Evolutionary conservation across 92 coral and sea anemone genomes (phyloP).

Genomic region (Porites rus): DNA sequence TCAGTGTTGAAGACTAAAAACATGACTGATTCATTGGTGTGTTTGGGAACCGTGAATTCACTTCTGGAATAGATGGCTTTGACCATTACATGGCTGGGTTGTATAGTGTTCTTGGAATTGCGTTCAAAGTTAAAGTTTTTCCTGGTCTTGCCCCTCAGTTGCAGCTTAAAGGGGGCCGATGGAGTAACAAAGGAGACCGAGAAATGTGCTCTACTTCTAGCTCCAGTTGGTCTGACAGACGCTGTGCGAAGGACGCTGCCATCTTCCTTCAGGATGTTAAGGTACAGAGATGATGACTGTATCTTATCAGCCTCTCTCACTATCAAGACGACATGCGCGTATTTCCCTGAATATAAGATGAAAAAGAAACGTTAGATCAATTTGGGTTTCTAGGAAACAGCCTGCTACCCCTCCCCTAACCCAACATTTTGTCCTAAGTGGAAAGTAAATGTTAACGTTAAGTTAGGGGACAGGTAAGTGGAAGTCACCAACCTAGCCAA

Average conservation of each 20-base stretch:
- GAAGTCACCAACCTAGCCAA: too few relatives aligned
- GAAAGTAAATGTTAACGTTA: too few relatives aligned
- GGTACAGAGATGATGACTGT: constrained; percentile 32
- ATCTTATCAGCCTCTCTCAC: constrained; percentile 64
- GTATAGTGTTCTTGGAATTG: constrained; percentile 46
- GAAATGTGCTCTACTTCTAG: constrained; percentile 54
- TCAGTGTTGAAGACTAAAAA: constrained; percentile 71
- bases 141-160: constrained; percentile 75
- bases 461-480: too few relatives aligned
- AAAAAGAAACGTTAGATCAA: not conserved
- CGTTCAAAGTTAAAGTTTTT: constrained; percentile 70
- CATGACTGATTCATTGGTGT: constrained; percentile 47
- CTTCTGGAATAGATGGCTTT: constrained; percentile 61
- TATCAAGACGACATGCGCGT: constrained; percentile 65
- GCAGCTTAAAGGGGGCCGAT: constrained; percentile 55
- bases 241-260: constrained; percentile 37
- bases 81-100: constrained; percentile 63
- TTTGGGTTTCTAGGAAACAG: too few relatives aligned
- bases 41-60: constrained; percentile 67
- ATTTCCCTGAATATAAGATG: constrained; percentile 31
- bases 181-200: constrained; percentile 74
- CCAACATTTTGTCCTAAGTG: too few relatives aligned
- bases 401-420: too few relatives aligned
- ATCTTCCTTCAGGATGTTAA: constrained; percentile 56
- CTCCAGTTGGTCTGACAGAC: constrained; percentile 57